Evolutionary conservation across 2,888 invertebrate species (phyloP), one percentile per base, ranked within the genome.

Genomic region (Harpalus rubripes): DNA sequence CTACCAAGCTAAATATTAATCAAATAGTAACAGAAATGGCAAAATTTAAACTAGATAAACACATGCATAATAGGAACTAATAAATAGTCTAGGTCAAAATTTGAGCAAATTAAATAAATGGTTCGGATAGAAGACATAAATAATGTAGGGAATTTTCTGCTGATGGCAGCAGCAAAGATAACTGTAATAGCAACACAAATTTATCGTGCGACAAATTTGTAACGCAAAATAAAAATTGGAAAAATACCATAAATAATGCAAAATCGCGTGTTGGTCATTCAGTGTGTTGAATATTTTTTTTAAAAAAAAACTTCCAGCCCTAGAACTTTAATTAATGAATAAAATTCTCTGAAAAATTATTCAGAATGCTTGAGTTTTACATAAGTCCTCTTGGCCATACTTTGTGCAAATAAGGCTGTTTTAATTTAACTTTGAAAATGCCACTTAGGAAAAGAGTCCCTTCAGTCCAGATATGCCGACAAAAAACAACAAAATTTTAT

Each of bases 381-480:
- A 12, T 26, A 26, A 63, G 39, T 68, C 68, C 68, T 68, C 32
- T 12, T 10, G 32, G 68, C 39, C 5, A 10, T 68, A 39, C 68
- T 68, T 68, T 68, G 39, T 68, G 68, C 68, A 68, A 68, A 68
- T 68, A 15, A 39, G 39, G 39, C 15, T 39, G 68, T 68, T 15
- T 68, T 68, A 39, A 68, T 68, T 68, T 68, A 68, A 68, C 68
- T 39, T 68, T 15, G 15, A 68, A 68, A 68, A 68, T 68, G 68
- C 68, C 68, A 39, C 39, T 39, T 68, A 68, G 8, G 15, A 26
- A 63, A 10, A 68, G 15, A 39, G 68, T 39, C 68, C 68, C 39
- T 39, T 68, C 15, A 39, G n/a, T 68, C 41, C 41, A 68, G 32
- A 68, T 39, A 68, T 39, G 32, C 68, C 68, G 15, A 26, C 39